These are phyloP conservation scores for Ormyrus rosae DNA, from an alignment of 2,888 invertebrate species.

Conservation along the genomic window DNA sequence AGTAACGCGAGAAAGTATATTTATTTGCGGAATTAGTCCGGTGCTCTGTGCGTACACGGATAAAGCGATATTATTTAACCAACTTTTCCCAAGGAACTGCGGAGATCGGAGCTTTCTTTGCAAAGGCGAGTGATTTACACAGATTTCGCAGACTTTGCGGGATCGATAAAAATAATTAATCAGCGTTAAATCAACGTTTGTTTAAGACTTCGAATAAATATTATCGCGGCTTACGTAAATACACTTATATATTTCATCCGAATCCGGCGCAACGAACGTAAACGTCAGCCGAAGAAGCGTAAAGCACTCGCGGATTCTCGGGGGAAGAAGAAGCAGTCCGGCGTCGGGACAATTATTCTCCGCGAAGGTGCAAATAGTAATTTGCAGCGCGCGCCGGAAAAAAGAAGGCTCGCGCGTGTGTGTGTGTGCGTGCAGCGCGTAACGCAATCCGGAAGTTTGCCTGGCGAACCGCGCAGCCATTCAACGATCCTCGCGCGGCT, in stretches of 20 bases:
- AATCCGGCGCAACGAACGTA: too few relatives aligned
- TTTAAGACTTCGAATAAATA: too few relatives aligned
- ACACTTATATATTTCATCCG: too few relatives aligned
- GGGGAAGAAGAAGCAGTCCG: not conserved
- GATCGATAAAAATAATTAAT: too few relatives aligned
- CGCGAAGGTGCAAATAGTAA: not conserved
- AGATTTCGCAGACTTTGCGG: too few relatives aligned
- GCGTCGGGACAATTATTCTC: not conserved
- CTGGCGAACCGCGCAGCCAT: slow-evolving; percentile 58
- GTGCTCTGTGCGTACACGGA: too few relatives aligned
- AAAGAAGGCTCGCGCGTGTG: not conserved
- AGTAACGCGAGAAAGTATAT: too few relatives aligned
- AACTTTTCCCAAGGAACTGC: not conserved
- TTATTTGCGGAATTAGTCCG: too few relatives aligned
- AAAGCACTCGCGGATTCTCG: not conserved
- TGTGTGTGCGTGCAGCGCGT: slow-evolving; percentile 2
- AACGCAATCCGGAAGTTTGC: slow-evolving; percentile 64
- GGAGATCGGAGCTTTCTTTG: not conserved
- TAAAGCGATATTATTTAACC: slow-evolving; percentile 3
- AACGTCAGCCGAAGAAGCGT: too few relatives aligned
- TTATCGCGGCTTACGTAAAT: too few relatives aligned
- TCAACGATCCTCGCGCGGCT: slow-evolving; percentile 53
- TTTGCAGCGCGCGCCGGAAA: not conserved
- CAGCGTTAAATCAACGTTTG: too few relatives aligned
- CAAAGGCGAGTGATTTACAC: too few relatives aligned